Conservation (phyloP, 2,797 vertebrate genomes). For the Galago senegalensis region DNA sequence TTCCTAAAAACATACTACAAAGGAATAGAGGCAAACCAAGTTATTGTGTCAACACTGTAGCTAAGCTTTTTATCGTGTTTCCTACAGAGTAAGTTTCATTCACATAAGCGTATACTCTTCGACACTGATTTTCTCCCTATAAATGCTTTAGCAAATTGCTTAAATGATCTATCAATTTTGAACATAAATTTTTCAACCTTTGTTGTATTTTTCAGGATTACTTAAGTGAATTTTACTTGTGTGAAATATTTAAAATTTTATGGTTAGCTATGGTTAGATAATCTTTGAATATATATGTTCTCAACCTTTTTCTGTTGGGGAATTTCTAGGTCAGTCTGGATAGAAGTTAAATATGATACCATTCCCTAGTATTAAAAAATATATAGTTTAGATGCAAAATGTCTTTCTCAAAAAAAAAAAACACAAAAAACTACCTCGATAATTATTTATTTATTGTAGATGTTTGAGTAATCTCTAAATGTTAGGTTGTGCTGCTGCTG, state of each 20-base stretch:
- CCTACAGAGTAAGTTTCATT: neutral
- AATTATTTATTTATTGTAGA: neutral
- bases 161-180: neutral
- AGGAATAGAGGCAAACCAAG: neutral
- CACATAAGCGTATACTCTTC: neutral
- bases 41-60: neutral
- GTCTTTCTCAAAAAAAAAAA: neutral
- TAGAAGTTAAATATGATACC: neutral
- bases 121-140: neutral
- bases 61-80: neutral
- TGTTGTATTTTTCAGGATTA: neutral
- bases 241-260: neutral
- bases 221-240: neutral
- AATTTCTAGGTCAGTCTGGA: neutral
- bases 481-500: neutral
- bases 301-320: neutral
- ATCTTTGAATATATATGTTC: neutral
- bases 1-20: neutral
- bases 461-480: slow-evolving; percentile 1
- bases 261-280: neutral
- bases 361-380: neutral
- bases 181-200: neutral
- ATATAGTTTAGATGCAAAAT: neutral
- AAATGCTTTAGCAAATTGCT: neutral
- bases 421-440: neutral